A percentile compares a stretch with the other conserved stretches of the same genome.
Conservation (phyloP, 2,113 vertebrate genomes). For the Regulus satrapa region DNA sequence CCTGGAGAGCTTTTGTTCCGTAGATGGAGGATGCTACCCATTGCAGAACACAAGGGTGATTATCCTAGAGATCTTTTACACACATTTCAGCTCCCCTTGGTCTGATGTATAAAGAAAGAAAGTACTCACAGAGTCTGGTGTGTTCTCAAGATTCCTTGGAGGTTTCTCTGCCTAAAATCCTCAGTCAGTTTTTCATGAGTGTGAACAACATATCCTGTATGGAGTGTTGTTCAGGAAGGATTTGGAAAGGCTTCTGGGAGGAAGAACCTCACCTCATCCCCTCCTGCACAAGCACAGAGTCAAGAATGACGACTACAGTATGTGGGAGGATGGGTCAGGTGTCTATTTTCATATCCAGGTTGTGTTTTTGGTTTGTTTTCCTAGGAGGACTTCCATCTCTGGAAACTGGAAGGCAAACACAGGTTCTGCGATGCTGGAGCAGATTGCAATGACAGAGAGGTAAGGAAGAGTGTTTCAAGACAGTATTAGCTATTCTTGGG, state of each 20-base stretch:
- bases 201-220: conserved; percentile 1
- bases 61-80: not conserved
- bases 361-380: conserved; percentile 51
- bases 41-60: not conserved
- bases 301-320: not conserved
- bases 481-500: not conserved
- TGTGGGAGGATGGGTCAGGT: not conserved
- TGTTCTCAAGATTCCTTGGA: conserved; percentile 32
- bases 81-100: not conserved
- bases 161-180: conserved; percentile 20
- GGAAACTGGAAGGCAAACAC: conserved; percentile 99
- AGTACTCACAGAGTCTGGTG: conserved; percentile 17
- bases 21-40: not conserved
- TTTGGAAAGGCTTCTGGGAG: conserved; percentile 31
- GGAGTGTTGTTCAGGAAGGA: not conserved
- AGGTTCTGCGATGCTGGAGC: conserved; percentile 96
- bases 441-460: conserved; percentile 98
- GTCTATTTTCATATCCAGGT: not conserved
- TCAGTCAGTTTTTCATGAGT: not conserved
- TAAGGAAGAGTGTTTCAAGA: conserved; percentile 58
- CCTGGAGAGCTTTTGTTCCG: not conserved
- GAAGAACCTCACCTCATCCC: not conserved
- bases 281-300: not conserved
- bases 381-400: conserved; percentile 96
- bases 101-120: conserved; percentile 4